Evolutionary conservation across 2,113 vertebrate genomes (phyloP).

Genomic region (Hippocampus comes): DNA sequence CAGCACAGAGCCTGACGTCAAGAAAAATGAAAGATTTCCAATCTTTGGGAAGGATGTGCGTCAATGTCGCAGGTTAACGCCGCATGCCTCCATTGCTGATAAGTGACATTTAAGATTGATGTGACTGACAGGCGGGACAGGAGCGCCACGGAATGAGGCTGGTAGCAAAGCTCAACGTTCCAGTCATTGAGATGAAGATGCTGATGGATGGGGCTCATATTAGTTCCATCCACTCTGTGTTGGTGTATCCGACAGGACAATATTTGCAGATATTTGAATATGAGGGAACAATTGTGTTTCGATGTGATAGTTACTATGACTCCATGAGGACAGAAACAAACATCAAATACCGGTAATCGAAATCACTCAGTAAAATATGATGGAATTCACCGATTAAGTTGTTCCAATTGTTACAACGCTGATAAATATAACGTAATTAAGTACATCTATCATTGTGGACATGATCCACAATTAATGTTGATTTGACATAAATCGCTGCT

Average conservation of each 20-base stretch:
- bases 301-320: background rate
- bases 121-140: constrained; percentile 1
- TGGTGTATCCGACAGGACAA: background rate
- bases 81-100: constrained; percentile 1
- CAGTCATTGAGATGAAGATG: constrained; percentile 2
- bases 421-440: too few relatives aligned
- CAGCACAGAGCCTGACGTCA: background rate
- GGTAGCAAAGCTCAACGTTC: background rate
- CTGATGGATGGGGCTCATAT: constrained; percentile 9
- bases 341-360: background rate
- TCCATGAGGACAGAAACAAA: background rate
- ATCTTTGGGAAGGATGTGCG: background rate
- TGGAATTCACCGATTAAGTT: background rate
- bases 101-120: constrained; percentile 7
- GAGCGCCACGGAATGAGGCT: constrained; percentile 6
- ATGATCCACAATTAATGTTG: too few relatives aligned
- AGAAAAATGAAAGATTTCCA: background rate
- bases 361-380: background rate
- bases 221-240: background rate
- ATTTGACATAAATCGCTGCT: too few relatives aligned
- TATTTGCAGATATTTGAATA: background rate
- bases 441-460: too few relatives aligned
- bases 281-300: background rate
- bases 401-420: too few relatives aligned
- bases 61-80: background rate